Evolutionary conservation across 2,113 vertebrate genomes (phyloP).

Genomic region (Thinocorus orbignyianus): DNA sequence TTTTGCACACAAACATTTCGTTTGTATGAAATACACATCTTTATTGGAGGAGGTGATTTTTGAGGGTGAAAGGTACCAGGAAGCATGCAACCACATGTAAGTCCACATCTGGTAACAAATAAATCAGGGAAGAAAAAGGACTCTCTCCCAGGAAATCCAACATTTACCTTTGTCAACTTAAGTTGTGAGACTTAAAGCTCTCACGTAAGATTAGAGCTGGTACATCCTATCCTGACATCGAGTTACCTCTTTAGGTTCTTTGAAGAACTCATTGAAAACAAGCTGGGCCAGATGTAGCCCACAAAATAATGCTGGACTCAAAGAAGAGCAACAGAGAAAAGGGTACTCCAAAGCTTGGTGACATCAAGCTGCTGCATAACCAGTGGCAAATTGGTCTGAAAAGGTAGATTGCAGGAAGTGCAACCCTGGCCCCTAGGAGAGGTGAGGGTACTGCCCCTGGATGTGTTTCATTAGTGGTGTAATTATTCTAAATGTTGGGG

Average conservation of each 20-base stretch:
- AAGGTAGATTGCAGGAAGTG: background rate
- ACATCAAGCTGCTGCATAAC: background rate
- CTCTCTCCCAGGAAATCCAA: background rate
- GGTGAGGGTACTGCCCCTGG: background rate
- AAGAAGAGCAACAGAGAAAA: background rate
- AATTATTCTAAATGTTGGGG: background rate
- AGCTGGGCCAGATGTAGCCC: background rate
- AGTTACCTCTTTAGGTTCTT: background rate
- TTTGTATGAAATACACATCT: background rate
- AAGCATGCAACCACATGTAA: background rate
- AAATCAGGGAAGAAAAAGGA: background rate
- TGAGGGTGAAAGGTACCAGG: background rate
- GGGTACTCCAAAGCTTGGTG: background rate
- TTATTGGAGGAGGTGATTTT: background rate
- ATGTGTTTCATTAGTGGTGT: background rate
- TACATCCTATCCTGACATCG: background rate
- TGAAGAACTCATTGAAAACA: background rate
- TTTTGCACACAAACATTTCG: background rate
- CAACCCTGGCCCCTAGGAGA: background rate
- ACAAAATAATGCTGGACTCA: accelerated
- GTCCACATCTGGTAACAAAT: background rate
- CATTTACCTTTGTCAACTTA: background rate
- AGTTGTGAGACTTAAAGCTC: background rate
- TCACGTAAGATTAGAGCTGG: background rate
- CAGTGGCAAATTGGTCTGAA: background rate